Conservation (phyloP, 2,888 invertebrate species). For the Thumatha senex region DNA sequence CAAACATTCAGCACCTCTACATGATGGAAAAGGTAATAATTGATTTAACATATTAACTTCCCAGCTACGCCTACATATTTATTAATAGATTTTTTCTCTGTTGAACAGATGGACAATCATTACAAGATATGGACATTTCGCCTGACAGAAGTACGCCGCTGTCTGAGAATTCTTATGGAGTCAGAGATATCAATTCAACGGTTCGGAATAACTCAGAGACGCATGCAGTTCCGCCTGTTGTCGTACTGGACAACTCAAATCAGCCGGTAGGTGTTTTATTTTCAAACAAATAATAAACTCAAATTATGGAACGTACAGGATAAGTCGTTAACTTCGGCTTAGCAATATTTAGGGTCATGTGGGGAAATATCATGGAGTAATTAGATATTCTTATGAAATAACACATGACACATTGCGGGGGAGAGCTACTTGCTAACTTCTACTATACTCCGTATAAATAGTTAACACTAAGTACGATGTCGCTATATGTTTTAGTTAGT, state of each 20-base stretch:
- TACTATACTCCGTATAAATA: too few relatives aligned
- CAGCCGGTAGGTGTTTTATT: slow-evolving; percentile 56
- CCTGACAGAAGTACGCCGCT: slow-evolving; percentile 95
- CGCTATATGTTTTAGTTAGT: too few relatives aligned
- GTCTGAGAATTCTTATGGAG: slow-evolving; percentile 89
- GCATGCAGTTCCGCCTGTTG: slow-evolving; percentile 66
- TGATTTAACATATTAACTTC: too few relatives aligned
- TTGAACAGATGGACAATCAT: slow-evolving; percentile 73
- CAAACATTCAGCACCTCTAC: slow-evolving; percentile 58
- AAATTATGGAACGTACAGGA: too few relatives aligned
- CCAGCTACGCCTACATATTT: neutral
- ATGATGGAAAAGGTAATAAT: slow-evolving; percentile 64
- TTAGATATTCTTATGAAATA: too few relatives aligned
- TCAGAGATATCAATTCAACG: slow-evolving; percentile 66
- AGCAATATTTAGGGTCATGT: too few relatives aligned
- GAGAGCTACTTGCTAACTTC: too few relatives aligned
- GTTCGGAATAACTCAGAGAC: slow-evolving; percentile 50
- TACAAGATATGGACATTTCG: slow-evolving; percentile 97
- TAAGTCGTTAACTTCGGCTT: too few relatives aligned
- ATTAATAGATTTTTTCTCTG: neutral
- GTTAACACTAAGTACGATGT: too few relatives aligned
- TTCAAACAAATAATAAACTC: too few relatives aligned
- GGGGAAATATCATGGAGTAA: too few relatives aligned
- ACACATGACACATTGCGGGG: too few relatives aligned
- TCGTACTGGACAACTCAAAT: slow-evolving; percentile 75